Percentiles rank a stretch among this genome's conserved stretches.
These are phyloP conservation scores for Pluvialis apricaria DNA, from an alignment of 2,113 vertebrate species.

Conservation along the genomic window DNA sequence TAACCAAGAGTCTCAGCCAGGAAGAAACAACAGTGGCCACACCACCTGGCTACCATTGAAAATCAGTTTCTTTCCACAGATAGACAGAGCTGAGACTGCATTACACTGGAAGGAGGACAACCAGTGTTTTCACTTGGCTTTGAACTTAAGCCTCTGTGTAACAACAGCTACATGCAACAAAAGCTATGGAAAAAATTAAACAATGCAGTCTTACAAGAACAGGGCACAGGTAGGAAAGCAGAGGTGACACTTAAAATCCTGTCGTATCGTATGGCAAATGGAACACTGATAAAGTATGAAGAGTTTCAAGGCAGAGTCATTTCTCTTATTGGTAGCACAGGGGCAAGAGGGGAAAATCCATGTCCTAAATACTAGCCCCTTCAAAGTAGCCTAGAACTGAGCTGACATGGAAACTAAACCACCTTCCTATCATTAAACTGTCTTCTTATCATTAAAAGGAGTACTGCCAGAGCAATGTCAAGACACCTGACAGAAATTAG, in stretches of 20 bases:
- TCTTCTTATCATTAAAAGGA: neutral
- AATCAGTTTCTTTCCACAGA: neutral
- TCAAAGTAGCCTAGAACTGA: neutral
- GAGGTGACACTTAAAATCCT: neutral
- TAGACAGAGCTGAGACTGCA: neutral
- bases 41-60: neutral
- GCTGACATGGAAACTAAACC: neutral
- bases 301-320: neutral
- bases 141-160: neutral
- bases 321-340: neutral
- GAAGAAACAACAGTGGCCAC: neutral
- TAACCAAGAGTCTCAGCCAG: neutral
- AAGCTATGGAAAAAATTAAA: neutral
- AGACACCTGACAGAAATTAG: neutral
- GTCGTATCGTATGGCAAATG: neutral
- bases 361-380: neutral
- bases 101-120: neutral
- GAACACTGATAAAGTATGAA: neutral
- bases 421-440: neutral
- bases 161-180: neutral
- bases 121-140: neutral
- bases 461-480: neutral
- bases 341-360: neutral
- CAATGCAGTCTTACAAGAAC: neutral
- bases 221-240: neutral